These are phyloP conservation scores for Oxyura jamaicensis DNA, from an alignment of 2,113 vertebrate species.

Conservation along the genomic window DNA sequence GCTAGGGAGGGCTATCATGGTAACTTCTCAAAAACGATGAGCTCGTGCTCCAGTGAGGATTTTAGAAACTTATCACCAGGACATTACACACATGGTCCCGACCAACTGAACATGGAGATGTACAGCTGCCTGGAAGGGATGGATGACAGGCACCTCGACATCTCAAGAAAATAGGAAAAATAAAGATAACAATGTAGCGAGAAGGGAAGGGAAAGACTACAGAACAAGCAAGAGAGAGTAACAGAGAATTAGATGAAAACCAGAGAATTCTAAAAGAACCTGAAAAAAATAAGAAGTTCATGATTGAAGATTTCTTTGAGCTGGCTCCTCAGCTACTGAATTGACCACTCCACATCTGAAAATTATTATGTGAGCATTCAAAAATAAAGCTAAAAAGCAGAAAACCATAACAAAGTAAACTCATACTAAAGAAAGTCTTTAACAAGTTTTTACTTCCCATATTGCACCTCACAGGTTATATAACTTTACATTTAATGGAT, in stretches of 20 bases:
- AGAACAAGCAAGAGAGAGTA: not conserved
- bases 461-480: conserved; percentile 19
- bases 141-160: not conserved
- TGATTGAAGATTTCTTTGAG: not conserved
- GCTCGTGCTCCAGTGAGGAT: not conserved
- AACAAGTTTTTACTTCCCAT: conserved; percentile 28
- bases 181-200: not conserved
- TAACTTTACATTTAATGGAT: conserved; percentile 63
- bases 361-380: not conserved
- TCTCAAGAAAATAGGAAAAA: not conserved
- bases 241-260: not conserved
- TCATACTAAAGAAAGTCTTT: not conserved
- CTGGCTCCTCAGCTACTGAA: not conserved
- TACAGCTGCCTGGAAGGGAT: not conserved
- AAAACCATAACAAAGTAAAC: not conserved
- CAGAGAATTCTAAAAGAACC: not conserved
- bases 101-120: not conserved
- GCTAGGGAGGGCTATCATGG: not conserved
- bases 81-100: not conserved
- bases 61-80: not conserved
- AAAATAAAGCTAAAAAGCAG: not conserved
- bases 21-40: not conserved
- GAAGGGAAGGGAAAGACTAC: not conserved
- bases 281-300: not conserved
- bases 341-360: not conserved